phyloP scores from a whole-genome alignment of 1,140 invertebrate species.

The Sarcophaga peregrina region DNA sequence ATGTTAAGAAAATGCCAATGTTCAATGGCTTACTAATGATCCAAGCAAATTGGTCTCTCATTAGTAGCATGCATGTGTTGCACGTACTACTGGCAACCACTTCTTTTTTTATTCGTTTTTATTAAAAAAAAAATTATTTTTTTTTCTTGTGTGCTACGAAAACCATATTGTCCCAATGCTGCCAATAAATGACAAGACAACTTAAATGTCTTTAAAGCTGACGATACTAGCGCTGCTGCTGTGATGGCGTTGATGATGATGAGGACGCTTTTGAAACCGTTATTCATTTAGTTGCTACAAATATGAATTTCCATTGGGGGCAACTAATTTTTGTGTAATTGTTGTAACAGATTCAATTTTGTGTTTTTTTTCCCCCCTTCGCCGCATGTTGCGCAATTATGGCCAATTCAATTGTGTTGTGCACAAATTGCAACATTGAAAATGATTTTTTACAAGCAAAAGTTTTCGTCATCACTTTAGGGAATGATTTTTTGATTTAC shows the following conservation, averaged over 20 bases:
- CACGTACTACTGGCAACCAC: not conserved
- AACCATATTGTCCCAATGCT: too few species aligned
- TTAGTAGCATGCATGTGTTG: constrained; percentile 28
- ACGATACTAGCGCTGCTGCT: not conserved
- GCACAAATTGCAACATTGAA: too few species aligned
- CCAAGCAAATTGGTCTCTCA: constrained; percentile 40
- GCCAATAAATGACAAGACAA: too few species aligned
- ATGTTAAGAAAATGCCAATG: constrained; percentile 29
- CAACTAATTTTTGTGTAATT: constrained; percentile 15
- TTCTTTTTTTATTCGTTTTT: too few species aligned
- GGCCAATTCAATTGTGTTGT: too few species aligned
- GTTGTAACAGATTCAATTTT: not conserved
- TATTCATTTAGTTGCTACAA: not conserved
- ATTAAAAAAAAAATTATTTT: too few species aligned
- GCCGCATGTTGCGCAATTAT: too few species aligned
- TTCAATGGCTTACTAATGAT: constrained; percentile 35
- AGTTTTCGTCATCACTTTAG: too few species aligned
- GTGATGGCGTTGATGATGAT: not conserved
- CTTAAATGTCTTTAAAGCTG: too few species aligned
- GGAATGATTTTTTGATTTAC: too few species aligned
- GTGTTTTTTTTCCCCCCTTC: not conserved
- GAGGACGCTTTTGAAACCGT: not conserved
- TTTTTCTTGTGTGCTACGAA: too few species aligned
- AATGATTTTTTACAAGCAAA: too few species aligned
- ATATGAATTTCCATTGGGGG: not conserved